A percentile compares a stretch with the other conserved stretches of the same genome.
Evolutionary conservation across 2,797 vertebrate genomes (phyloP).

Genomic region (Crocodylus rhombifer): DNA sequence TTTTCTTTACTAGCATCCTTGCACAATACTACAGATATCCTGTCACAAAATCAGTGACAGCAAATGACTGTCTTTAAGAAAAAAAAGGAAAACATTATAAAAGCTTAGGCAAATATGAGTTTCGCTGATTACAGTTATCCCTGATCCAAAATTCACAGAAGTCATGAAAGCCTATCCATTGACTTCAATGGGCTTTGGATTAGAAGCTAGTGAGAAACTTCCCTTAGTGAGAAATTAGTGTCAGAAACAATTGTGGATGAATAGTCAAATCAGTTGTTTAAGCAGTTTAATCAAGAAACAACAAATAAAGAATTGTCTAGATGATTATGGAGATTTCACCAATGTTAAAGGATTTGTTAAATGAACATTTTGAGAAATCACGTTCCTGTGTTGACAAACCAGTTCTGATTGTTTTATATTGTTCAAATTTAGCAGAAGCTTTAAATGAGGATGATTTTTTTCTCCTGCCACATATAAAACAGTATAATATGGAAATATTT

Average conservation of each 20-base stretch:
- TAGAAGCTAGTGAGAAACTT: not conserved
- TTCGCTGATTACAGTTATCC: not conserved
- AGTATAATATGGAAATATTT: not conserved
- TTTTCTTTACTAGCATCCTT: not conserved
- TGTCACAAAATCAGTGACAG: not conserved
- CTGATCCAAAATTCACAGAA: not conserved
- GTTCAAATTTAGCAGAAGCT: not conserved
- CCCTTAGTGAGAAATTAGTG: not conserved
- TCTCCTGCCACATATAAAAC: rapidly evolving
- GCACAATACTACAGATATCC: not conserved
- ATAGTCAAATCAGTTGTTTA: not conserved
- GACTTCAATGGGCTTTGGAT: conserved; percentile 15
- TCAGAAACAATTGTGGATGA: not conserved
- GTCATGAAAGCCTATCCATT: not conserved
- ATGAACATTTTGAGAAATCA: not conserved
- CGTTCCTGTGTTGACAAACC: not conserved
- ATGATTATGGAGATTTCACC: not conserved
- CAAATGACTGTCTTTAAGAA: not conserved
- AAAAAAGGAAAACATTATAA: not conserved
- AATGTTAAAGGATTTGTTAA: not conserved
- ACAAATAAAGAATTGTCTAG: not conserved
- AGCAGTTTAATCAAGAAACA: not conserved
- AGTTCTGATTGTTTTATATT: not conserved
- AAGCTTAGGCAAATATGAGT: not conserved
- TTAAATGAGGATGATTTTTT: not conserved